A percentile compares a stretch with the other conserved stretches of the same genome.
These are phyloP conservation scores for Rachycentron canadum DNA, from an alignment of 2,797 vertebrate genomes.

Conservation along the genomic window DNA sequence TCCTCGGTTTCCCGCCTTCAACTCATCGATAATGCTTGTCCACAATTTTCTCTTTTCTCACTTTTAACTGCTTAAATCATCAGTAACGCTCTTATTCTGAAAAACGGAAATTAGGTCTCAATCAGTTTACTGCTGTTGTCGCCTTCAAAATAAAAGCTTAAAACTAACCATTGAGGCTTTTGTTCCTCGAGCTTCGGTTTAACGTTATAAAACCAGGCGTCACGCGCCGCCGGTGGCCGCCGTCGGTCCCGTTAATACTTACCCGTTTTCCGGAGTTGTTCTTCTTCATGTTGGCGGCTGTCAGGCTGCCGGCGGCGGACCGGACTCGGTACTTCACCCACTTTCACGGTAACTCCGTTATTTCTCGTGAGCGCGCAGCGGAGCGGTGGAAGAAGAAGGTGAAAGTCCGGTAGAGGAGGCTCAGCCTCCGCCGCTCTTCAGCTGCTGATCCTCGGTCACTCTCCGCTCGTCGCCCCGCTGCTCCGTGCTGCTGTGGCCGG, in stretches of 20 bases:
- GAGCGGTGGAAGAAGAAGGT: neutral
- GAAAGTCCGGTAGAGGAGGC: constrained; percentile 29
- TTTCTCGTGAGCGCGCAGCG: neutral
- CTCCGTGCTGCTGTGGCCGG: constrained; percentile 28
- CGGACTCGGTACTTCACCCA: constrained; percentile 26
- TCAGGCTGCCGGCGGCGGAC: constrained; percentile 31
- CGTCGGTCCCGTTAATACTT: constrained; percentile 62
- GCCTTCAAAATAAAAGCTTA: constrained; percentile 64
- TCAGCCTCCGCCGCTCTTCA: constrained; percentile 47
- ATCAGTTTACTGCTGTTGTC: neutral
- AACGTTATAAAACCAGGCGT: neutral
- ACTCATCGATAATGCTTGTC: no score
- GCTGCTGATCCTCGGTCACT: constrained; percentile 6
- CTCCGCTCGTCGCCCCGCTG: constrained; percentile 21
- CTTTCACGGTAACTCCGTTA: constrained; percentile 51
- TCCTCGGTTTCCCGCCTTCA: neutral
- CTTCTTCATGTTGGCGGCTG: constrained; percentile 87
- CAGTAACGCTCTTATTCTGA: constrained; percentile 54
- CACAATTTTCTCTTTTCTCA: neutral
- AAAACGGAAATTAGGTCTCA: constrained; percentile 36
- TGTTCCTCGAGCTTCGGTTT: constrained; percentile 50
- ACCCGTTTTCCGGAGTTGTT: constrained; percentile 89
- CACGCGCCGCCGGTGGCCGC: neutral
- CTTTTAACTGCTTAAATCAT: neutral
- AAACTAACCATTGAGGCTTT: constrained; percentile 49